Percentiles rank a stretch among this genome's conserved stretches.
Conservation (phyloP, 2,888 invertebrate species). For the Scaptomyza flava region DNA sequence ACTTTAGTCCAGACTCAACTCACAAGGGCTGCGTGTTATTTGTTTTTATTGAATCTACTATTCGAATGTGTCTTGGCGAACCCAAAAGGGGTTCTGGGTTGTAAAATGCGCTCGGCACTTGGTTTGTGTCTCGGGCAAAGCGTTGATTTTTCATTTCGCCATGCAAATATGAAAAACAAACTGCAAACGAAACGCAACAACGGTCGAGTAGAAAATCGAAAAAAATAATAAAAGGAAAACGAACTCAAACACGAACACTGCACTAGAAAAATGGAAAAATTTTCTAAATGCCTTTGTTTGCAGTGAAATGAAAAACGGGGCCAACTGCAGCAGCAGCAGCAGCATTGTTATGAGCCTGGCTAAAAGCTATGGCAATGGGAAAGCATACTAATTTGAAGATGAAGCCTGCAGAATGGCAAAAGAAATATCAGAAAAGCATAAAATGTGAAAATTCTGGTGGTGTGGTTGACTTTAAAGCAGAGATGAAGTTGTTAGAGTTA, state of each 20-base stretch:
- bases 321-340: slow-evolving; percentile 33
- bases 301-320: slow-evolving; percentile 67
- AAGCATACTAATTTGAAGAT: slow-evolving; percentile 51
- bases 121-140: slow-evolving; percentile 50
- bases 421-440: slow-evolving; percentile 1
- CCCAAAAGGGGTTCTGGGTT: background rate
- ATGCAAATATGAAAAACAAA: slow-evolving; percentile 78
- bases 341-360: slow-evolving; percentile 54
- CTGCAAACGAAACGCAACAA: slow-evolving; percentile 51
- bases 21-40: slow-evolving; percentile 49
- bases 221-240: slow-evolving; percentile 5
- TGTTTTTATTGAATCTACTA: slow-evolving; percentile 75
- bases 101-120: background rate
- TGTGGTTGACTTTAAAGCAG: background rate
- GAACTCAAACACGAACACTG: background rate
- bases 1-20: slow-evolving; percentile 72
- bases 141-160: slow-evolving; percentile 74
- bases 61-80: slow-evolving; percentile 59
- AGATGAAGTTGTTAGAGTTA: no score
- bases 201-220: slow-evolving; percentile 13
- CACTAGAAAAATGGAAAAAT: slow-evolving; percentile 53
- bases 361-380: slow-evolving; percentile 14
- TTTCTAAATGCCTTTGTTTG: slow-evolving; percentile 66
- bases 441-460: slow-evolving; percentile 4
- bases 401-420: slow-evolving; percentile 21